phyloP scores from a whole-genome alignment of 2,113 vertebrate genomes.

The Hystrix cristata region DNA sequence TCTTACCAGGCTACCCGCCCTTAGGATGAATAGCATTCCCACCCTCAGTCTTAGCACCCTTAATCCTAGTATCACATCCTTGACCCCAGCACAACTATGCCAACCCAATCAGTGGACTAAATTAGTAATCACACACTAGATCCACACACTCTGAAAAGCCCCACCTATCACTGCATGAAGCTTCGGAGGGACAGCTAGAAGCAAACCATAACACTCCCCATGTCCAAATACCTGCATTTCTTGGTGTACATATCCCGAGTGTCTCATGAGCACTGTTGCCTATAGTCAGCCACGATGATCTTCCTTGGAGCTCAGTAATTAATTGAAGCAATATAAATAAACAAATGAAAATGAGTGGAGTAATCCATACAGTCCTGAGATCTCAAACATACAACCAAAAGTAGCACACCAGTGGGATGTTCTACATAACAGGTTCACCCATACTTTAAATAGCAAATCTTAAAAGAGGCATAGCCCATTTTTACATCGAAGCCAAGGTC shows the following conservation, averaged over 20 bases:
- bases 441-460: not conserved
- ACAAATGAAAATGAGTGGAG: not conserved
- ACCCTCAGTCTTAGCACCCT: no score
- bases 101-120: no score
- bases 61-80: no score
- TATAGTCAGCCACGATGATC: not conserved
- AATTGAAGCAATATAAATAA: not conserved
- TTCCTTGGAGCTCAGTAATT: not conserved
- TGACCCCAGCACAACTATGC: no score
- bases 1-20: no score
- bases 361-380: not conserved
- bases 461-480: not conserved
- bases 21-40: no score
- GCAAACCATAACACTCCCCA: no score
- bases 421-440: not conserved
- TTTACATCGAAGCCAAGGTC: not conserved
- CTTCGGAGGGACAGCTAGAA: no score
- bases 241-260: not conserved
- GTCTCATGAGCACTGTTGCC: not conserved
- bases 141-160: no score
- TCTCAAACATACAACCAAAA: constrained; percentile 14
- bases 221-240: not conserved
- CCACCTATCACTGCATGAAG: no score
- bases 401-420: not conserved
- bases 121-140: no score